Evolutionary conservation across 2,797 vertebrate genomes (phyloP), one percentile per base, ranked within the genome.

Genomic region (Chrysocyon brachyurus): DNA sequence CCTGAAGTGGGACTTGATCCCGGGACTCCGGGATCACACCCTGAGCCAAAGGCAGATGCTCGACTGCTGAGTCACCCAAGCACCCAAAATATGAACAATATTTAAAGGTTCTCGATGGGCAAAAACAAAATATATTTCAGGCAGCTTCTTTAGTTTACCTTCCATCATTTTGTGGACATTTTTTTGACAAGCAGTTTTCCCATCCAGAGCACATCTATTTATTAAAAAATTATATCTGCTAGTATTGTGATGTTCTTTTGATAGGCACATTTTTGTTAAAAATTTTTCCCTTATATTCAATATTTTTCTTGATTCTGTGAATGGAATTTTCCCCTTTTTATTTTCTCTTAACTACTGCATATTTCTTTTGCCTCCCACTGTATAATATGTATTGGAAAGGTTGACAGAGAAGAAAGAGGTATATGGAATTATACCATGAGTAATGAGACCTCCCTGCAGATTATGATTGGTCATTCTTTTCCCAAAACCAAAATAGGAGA

Each of bases 231-330:
- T 66, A 24, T 31, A 1, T 56, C 49, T 66, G 4, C 70, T 28
- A 73, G 11, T 22, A 17, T 86, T 95, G 19, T 89, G 28, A 63
- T 93, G 2, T 46, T 82, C 5, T 86, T 91, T 22, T 31, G 56
- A 83, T 46, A 52, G 31, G 14, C 40, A 82, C 5, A 54, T 91
- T 78, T 79, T 95, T 88, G 6, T 82, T 90, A 70, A 33, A 70
- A 33, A n/a, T 73, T 94, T 94, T 89, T 64, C 70, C 17, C 11
- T 70, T 33, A 16, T 83, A 70, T 36, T 86, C 22, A 68, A 0
- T 46, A 33, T 83, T 79, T 96, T 68, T 56, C 63, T 95, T 59
- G 63, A 82, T 92, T 82, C 94, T 84, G 36, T 86, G 72, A 94
- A 52, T 68, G 17, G 22, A 14, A 77, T 54, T 84, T 26, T 81